phyloP scores from a whole-genome alignment of 2,113 vertebrate species.

The Clarias macrocephalus region DNA sequence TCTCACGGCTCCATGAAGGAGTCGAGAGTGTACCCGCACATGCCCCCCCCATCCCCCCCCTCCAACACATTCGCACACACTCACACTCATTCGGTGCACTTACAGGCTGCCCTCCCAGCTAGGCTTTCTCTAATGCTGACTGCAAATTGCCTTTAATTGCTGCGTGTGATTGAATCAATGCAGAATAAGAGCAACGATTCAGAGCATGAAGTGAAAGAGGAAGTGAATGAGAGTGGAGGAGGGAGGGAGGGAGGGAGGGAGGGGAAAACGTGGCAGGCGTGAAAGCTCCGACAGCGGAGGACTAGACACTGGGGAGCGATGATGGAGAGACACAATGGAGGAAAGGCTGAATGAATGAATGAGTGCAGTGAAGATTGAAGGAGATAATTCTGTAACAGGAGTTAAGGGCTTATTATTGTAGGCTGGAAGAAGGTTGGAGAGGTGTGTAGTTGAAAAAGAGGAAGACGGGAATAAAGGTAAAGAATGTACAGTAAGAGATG shows the following conservation, averaged over 20 bases:
- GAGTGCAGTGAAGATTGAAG: background rate
- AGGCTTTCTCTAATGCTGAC: conserved; percentile 65
- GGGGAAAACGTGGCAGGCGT: background rate
- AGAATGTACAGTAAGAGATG: background rate
- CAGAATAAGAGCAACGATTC: conserved; percentile 53
- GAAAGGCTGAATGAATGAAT: background rate
- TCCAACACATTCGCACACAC: conserved; percentile 34
- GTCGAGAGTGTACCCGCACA: background rate
- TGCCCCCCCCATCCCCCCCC: conserved; percentile 32
- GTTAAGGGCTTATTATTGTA: too few species aligned
- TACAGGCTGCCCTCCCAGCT: conserved; percentile 50
- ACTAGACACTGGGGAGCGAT: too few species aligned
- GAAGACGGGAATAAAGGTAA: background rate
- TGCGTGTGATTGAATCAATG: conserved; percentile 66
- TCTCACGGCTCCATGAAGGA: background rate
- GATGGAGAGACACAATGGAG: background rate
- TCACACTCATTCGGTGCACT: conserved; percentile 11
- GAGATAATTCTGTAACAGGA: too few species aligned
- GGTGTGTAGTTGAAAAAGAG: too few species aligned
- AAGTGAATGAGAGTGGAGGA: background rate
- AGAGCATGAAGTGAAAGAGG: background rate
- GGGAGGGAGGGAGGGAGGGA: too few species aligned
- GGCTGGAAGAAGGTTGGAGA: too few species aligned
- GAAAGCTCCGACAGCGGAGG: background rate
- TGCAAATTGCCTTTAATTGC: conserved; percentile 73